phyloP scores from a whole-genome alignment of 2,797 vertebrate species.

The Apogon hyalosoma region DNA sequence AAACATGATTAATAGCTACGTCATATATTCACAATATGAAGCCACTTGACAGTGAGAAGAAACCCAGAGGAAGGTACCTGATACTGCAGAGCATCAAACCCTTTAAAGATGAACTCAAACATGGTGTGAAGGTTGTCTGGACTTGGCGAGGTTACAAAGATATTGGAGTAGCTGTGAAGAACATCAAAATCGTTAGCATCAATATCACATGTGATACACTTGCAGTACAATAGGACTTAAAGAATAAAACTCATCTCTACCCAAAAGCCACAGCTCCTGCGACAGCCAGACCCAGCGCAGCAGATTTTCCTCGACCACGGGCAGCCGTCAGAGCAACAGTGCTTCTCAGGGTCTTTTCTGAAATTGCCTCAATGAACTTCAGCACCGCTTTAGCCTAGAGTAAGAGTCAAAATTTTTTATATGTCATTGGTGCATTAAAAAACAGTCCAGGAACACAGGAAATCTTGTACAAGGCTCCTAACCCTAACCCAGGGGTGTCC shows the following conservation, averaged over 20 bases:
- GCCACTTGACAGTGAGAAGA: background rate
- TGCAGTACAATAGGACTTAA: too few species aligned
- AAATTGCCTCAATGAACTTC: slow-evolving; percentile 97
- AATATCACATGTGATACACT: background rate
- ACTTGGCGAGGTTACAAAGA: slow-evolving; percentile 97
- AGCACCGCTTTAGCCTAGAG: slow-evolving; percentile 92
- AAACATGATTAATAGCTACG: background rate
- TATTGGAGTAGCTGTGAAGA: slow-evolving; percentile 93
- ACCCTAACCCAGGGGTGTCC: too few species aligned
- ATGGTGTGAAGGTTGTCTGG: slow-evolving; percentile 97
- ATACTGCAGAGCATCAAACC: slow-evolving; percentile 95
- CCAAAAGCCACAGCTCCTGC: slow-evolving; percentile 96
- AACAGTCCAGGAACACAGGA: too few species aligned
- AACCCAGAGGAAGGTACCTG: slow-evolving; percentile 83
- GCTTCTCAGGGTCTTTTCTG: slow-evolving; percentile 95
- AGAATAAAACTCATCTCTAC: slow-evolving; percentile 72
- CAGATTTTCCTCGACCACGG: slow-evolving; percentile 96
- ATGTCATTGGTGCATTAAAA: too few species aligned
- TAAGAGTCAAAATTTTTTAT: background rate
- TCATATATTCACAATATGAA: background rate
- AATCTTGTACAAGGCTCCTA: too few species aligned
- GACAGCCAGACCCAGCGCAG: slow-evolving; percentile 93
- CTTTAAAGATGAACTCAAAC: slow-evolving; percentile 98
- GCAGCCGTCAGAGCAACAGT: slow-evolving; percentile 95
- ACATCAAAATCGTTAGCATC: background rate